A percentile compares a stretch with the other conserved stretches of the same genome.
Evolutionary conservation across 2,797 vertebrate genomes (phyloP).

Genomic region (Odontamblyopus lacepedii): DNA sequence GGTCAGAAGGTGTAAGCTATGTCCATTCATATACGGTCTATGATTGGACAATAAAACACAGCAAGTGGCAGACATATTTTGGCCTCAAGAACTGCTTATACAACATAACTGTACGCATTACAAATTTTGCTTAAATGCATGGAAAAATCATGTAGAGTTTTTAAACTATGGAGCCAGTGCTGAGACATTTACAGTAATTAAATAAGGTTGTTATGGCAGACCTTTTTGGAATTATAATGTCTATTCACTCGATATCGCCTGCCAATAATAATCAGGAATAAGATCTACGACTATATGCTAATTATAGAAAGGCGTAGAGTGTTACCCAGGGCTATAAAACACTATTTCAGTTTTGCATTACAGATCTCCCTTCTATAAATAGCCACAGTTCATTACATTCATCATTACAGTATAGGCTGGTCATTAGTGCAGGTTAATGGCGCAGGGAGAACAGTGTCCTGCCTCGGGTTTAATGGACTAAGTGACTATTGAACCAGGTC

Average conservation of each 20-base stretch:
- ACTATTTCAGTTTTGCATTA: conserved; percentile 27
- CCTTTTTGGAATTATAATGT: no score
- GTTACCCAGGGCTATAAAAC: conserved; percentile 25
- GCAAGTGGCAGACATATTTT: no score
- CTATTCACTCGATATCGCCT: background rate
- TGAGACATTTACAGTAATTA: no score
- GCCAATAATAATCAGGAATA: conserved; percentile 20
- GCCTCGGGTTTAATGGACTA: conserved; percentile 39
- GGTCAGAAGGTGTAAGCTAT: no score
- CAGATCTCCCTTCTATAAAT: conserved; percentile 40
- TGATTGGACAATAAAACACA: no score
- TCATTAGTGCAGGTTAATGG: conserved; percentile 58
- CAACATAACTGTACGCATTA: no score
- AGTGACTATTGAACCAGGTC: conserved; percentile 70
- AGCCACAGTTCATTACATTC: conserved; percentile 19
- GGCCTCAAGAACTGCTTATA: no score
- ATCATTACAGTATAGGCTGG: conserved; percentile 21
- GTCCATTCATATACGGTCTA: no score
- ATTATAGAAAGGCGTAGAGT: conserved; percentile 7
- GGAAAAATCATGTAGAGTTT: no score
- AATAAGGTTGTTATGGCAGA: no score
- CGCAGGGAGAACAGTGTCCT: conserved; percentile 51
- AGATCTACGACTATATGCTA: conserved; percentile 5
- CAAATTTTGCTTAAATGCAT: no score
- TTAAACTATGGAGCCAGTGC: no score